Conservation (phyloP, 2,797 vertebrate genomes). For the Falco peregrinus region DNA sequence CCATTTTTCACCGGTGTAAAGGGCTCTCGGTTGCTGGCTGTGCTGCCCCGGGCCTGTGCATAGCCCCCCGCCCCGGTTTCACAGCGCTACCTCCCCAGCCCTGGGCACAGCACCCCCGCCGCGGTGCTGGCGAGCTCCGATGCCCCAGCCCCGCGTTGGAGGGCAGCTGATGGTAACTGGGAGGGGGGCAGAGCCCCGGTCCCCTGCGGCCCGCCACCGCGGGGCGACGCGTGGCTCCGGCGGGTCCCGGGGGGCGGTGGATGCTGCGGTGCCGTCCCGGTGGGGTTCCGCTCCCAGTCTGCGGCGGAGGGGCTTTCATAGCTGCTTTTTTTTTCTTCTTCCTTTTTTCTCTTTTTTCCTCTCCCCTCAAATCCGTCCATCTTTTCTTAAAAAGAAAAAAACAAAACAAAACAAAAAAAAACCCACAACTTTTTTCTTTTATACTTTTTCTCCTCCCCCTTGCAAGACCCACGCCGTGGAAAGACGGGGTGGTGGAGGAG, state of each 20-base stretch:
- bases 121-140: neutral
- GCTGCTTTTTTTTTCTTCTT: neutral
- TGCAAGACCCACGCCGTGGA: slow-evolving; percentile 33
- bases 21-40: too few species aligned
- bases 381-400: too few species aligned
- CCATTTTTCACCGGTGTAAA: neutral
- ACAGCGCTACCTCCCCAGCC: neutral
- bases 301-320: neutral
- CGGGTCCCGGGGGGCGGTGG: neutral
- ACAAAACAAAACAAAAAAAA: too few species aligned
- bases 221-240: neutral
- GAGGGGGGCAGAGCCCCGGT: neutral
- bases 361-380: neutral
- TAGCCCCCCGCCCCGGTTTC: neutral
- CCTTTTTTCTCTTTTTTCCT: too few species aligned
- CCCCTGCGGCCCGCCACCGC: neutral
- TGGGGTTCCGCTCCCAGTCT: neutral
- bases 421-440: neutral
- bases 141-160: neutral
- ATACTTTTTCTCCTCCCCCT: neutral
- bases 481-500: slow-evolving; percentile 38
- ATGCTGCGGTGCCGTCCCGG: neutral
- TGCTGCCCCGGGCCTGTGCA: neutral
- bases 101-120: neutral
- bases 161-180: neutral